A percentile compares a stretch with the other conserved stretches of the same genome.
These are phyloP conservation scores for Diuraphis noxia DNA, from an alignment of 1,140 invertebrate genomes.

Conservation along the genomic window DNA sequence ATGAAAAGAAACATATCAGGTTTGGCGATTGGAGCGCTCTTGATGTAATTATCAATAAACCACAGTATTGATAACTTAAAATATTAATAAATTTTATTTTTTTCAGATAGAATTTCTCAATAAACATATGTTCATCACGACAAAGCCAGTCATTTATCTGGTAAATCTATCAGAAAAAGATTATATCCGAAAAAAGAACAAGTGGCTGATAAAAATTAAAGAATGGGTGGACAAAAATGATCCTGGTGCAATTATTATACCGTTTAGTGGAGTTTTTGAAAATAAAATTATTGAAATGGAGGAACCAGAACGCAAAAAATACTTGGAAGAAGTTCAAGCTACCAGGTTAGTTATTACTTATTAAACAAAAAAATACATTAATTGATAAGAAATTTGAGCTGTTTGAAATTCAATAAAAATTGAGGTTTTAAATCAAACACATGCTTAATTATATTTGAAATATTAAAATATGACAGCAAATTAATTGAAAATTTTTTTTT, in stretches of 20 bases:
- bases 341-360: conserved; percentile 73
- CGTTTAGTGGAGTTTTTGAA: conserved; percentile 94
- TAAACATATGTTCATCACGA: conserved; percentile 95
- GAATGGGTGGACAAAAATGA: conserved; percentile 99
- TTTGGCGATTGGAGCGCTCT: conserved; percentile 90
- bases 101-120: conserved; percentile 95
- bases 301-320: conserved; percentile 75
- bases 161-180: conserved; percentile 98
- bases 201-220: conserved; percentile 98
- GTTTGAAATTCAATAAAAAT: too few relatives aligned
- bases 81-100: conserved; percentile 56
- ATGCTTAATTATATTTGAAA: neutral
- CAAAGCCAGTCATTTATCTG: conserved; percentile 96
- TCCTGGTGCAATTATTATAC: conserved; percentile 87
- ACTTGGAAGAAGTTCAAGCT: conserved; percentile 76
- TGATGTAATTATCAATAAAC: conserved; percentile 71
- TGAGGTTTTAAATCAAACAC: neutral
- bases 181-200: conserved; percentile 98
- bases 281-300: conserved; percentile 84
- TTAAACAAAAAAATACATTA: too few relatives aligned
- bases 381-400: too few relatives aligned
- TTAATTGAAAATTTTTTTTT: neutral
- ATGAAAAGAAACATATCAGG: conserved; percentile 91
- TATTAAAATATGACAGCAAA: neutral
- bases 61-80: conserved; percentile 22